Evolutionary conservation across 2,888 invertebrate species (phyloP), one percentile per base, ranked within the genome.

Genomic region (Euclidia mi): DNA sequence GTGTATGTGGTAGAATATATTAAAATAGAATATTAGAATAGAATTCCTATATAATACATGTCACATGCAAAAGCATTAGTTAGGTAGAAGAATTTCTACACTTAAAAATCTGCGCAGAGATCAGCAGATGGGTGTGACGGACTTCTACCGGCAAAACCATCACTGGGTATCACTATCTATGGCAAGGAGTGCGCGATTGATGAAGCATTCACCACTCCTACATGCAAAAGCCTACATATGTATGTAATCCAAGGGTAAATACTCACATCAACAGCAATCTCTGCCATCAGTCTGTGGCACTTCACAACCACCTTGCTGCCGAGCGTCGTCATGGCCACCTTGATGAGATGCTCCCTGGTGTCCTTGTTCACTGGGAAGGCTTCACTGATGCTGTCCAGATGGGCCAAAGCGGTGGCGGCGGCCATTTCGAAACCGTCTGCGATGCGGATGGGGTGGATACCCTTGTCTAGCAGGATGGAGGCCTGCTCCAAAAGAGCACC

Each of bases 361-460:
- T 97, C 95, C 9, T 95, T 95, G 80, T 97, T 97, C 14, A 99
- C 97, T 0, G 98, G 98, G 90, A 99, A 99, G 0, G 96, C 96
- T 73, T 99, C 98, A 18, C 98, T 97, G 82, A 99, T 98, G 43
- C 96, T 94, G 65, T 99, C 98, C 64, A 99, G 93, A 84, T 98
- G 97, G 32, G 96, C 95, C 0, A 97, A 96, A 0, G 99, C 99
- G 52, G 96, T 96, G 67, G 98, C 97, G 0, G 99, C 98, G 0
- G 99, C 99, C 90, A 99, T 94, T 90, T 99, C 99, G 84, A 98
- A 99, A 41, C 99, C 99, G 92, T 99, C 99, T 3, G 99, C 99
- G 75, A 99, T 98, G 76, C 99, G 97, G 78, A 99, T 99, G 0
- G 99, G 99, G 89, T 99, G 99, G 84, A 99, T 99, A 35, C 99